Conservation (phyloP, 2,888 invertebrate species). For the Eupeodes latifasciatus region DNA sequence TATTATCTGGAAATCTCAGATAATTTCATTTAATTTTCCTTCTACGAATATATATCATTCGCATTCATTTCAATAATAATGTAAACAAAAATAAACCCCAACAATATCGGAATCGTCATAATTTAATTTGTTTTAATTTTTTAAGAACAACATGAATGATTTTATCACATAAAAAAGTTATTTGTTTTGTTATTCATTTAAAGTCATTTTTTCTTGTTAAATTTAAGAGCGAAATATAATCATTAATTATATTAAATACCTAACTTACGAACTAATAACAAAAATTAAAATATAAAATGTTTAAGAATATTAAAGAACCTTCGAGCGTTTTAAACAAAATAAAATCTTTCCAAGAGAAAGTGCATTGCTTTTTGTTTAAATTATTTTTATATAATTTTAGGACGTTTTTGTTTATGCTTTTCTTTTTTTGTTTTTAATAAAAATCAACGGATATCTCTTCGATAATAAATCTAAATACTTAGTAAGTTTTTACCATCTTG, state of each 20-base stretch:
- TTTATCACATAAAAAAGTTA: constrained; percentile 70
- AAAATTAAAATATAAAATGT: constrained; percentile 19
- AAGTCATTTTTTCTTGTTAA: constrained; percentile 8
- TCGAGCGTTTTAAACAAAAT: background rate
- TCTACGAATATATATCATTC: background rate
- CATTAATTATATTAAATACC: constrained; percentile 25
- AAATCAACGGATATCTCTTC: constrained; percentile 29
- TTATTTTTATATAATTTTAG: constrained; percentile 22
- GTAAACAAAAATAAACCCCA: background rate
- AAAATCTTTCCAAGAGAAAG: background rate
- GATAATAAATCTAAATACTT: constrained; percentile 42
- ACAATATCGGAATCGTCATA: constrained; percentile 8
- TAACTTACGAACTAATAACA: constrained; percentile 31
- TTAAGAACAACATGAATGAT: constrained; percentile 60
- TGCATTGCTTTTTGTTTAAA: background rate
- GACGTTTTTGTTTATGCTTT: constrained; percentile 20
- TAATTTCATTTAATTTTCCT: background rate
- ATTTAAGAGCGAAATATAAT: constrained; percentile 34
- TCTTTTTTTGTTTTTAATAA: constrained; percentile 24
- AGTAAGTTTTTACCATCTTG: constrained; percentile 85
- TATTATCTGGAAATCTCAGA: too few relatives aligned
- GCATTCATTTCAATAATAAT: background rate
- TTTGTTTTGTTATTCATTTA: constrained; percentile 29
- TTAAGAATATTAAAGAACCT: constrained; percentile 17
- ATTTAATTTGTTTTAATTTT: background rate